Evolutionary conservation across 2,888 invertebrate genomes (phyloP), one percentile per base, ranked within the genome.

Genomic region (Eudemis profundana): DNA sequence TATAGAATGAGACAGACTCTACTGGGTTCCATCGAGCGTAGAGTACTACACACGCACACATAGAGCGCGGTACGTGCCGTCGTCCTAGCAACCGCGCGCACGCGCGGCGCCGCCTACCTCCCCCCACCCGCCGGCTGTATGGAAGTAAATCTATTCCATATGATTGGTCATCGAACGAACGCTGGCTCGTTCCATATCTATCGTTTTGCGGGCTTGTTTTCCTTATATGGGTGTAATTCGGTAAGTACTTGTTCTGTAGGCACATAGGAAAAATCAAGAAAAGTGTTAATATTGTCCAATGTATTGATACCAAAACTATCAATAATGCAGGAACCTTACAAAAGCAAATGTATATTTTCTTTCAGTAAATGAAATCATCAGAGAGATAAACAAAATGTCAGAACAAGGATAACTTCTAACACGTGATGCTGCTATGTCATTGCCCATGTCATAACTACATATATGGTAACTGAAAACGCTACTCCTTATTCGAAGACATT

Each of bases 71-170:
- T 93, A 93, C 92, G 93, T 93, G 93, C 93, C 92, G 93, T 93
- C 89, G 92, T 91, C 93, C 92, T 93, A 93, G 93, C 92, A 93
- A 93, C 92, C 90, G 82, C 85, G 90, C 93, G 93, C 91, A 89
- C 84, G 91, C 91, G 91, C 89, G 89, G 87, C 91, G 81, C 89
- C 93, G 90, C 93, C 90, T 79, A 86, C 86, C 77, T 78, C 79
- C 77, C 78, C 78, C 81, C 59, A 65, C 68, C 73, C 73, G 67
- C 74, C 72, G 29, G 33, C 14, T 60, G 44, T 73, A 74, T 74
- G 72, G 73, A 72, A 72, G 68, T 70, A 71, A 59, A 67, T 64
- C 82, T 79, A 84, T 83, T 81, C 80, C 79, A 78, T 83, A 84
- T 82, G 85, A 87, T 87, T 87, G 87, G 87, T 84, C 86, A 84